phyloP scores from a whole-genome alignment of 2,888 invertebrate species.

The Drosophila siamana region DNA sequence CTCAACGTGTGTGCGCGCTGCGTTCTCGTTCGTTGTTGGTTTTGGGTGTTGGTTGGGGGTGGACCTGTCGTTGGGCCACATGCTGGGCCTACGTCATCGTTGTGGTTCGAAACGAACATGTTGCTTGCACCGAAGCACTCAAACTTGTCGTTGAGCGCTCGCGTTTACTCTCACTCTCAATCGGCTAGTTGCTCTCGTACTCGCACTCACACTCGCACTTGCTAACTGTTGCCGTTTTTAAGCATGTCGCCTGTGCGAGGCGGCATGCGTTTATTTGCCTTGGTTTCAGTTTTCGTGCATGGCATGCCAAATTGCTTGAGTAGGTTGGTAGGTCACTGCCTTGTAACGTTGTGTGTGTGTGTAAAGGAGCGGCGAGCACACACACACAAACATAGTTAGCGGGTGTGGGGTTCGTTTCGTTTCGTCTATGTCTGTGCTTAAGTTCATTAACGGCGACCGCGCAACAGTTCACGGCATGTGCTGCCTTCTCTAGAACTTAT shows the following conservation, averaged over 20 bases:
- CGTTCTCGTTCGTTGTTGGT: neutral
- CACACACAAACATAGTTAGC: neutral
- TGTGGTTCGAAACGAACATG: slow-evolving; percentile 48
- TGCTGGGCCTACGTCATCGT: slow-evolving; percentile 53
- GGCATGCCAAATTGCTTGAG: slow-evolving; percentile 61
- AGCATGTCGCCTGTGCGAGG: slow-evolving; percentile 15
- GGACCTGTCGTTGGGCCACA: slow-evolving; percentile 19
- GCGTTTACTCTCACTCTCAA: slow-evolving; percentile 28
- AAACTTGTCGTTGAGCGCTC: slow-evolving; percentile 15
- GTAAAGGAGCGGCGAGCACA: too few species aligned
- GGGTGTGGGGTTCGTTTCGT: slow-evolving; percentile 2
- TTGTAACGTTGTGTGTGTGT: slow-evolving; percentile 10
- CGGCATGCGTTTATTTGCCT: slow-evolving; percentile 38
- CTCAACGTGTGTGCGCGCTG: slow-evolving; percentile 52
- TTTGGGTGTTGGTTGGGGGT: neutral
- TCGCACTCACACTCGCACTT: slow-evolving; percentile 40
- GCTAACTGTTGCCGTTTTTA: slow-evolving; percentile 70
- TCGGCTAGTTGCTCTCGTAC: too few species aligned
- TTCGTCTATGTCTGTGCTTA: slow-evolving; percentile 59
- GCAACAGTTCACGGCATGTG: slow-evolving; percentile 73
- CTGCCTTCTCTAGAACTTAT: slow-evolving; percentile 10
- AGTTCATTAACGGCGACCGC: slow-evolving; percentile 74
- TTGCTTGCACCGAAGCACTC: slow-evolving; percentile 46
- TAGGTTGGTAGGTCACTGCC: slow-evolving; percentile 79
- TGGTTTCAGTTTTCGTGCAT: slow-evolving; percentile 60